phyloP scores from a whole-genome alignment of 2,113 vertebrate species.

The Brachyhypopomus gauderio region DNA sequence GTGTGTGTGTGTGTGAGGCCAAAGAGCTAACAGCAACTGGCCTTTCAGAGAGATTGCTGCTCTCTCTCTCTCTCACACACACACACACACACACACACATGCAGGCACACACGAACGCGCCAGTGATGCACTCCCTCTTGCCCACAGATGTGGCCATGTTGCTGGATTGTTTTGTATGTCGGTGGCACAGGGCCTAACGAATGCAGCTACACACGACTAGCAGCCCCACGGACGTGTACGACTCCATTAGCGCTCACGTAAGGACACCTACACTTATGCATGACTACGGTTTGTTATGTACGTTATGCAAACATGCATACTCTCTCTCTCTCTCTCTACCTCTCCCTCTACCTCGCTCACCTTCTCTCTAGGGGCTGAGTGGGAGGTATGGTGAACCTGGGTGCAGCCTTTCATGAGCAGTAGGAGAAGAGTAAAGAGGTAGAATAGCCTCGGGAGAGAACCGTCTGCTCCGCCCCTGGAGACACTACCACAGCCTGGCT shows the following conservation, averaged over 20 bases:
- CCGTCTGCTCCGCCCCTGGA: slow-evolving; percentile 34
- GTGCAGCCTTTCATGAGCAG: slow-evolving; percentile 17
- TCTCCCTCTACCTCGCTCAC: not conserved
- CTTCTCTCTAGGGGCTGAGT: slow-evolving; percentile 7
- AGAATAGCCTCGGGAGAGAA: slow-evolving; percentile 35
- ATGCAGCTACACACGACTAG: not conserved
- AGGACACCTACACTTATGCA: slow-evolving; percentile 13
- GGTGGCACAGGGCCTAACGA: too few species aligned
- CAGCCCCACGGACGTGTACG: not conserved
- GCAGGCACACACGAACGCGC: not conserved
- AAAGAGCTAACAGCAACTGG: slow-evolving; percentile 41
- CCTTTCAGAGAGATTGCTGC: slow-evolving; percentile 33
- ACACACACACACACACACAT: not conserved
- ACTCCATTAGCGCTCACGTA: not conserved
- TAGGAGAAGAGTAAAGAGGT: slow-evolving; percentile 25
- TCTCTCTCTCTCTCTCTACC: not conserved
- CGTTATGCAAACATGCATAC: slow-evolving; percentile 2
- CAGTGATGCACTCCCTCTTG: not conserved
- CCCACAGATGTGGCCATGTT: too few species aligned
- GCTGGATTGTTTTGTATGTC: too few species aligned
- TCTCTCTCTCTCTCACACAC: not conserved
- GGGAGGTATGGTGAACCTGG: slow-evolving; percentile 13
- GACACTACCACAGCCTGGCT: not conserved
- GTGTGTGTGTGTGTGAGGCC: slow-evolving; percentile 32
- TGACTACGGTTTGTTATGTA: not conserved